Evolutionary conservation across 2,113 vertebrate species (phyloP).

Genomic region (Neodon shergylaensis): DNA sequence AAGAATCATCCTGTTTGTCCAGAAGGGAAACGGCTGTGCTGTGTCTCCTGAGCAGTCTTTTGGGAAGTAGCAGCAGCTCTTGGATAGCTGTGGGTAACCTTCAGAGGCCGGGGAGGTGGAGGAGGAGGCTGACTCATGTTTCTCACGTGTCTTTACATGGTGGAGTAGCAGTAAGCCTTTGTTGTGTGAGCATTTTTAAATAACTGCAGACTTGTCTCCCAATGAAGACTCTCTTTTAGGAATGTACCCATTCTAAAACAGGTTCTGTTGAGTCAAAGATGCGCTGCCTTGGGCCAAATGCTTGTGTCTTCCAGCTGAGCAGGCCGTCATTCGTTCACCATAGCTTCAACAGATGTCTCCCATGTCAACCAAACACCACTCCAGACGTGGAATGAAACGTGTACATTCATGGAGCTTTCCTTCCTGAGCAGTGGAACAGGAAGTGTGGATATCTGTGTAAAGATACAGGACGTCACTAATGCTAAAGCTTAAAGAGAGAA

Average conservation of each 20-base stretch:
- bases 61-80: neutral
- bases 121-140: neutral
- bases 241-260: slow-evolving; percentile 27
- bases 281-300: neutral
- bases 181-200: neutral
- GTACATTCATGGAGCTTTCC: neutral
- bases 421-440: neutral
- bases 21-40: no score
- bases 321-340: neutral
- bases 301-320: neutral
- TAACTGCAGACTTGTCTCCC: neutral
- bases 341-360: neutral
- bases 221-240: slow-evolving; percentile 30
- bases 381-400: neutral
- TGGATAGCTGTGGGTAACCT: neutral
- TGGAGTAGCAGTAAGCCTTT: neutral
- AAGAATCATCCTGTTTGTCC: neutral
- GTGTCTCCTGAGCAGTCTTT: neutral
- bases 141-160: neutral
- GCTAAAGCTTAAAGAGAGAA: neutral
- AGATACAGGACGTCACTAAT: neutral
- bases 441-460: neutral
- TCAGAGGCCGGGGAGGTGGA: neutral
- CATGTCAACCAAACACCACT: neutral
- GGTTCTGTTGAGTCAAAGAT: neutral